Base-by-base conservation (phyloP, 1,140 invertebrate species). In the Cydia strobilella region DNA sequence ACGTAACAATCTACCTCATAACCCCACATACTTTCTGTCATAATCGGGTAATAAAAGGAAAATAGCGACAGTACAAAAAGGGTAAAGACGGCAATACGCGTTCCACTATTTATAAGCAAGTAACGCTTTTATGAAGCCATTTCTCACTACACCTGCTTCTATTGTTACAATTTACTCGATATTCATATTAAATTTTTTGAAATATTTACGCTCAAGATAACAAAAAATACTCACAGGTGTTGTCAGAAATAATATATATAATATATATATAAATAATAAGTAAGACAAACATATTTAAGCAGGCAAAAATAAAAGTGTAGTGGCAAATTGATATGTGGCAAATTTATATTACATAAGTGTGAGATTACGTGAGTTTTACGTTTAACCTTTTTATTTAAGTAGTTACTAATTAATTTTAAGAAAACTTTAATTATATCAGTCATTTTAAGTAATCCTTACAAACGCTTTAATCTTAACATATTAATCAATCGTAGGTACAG, bases 151-250 rank as follows among this genome's bases (percentile, higher is more conserved):
- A 72, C 42, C 71, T 51, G 31, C 20, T 48, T 25, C 71, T 27
- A 25, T 51, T 48, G 18, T 48, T 72, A 72, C 20, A 72, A 23
- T 51, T 72, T 45, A n/a, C 71, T 25, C 48, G 42, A 72, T 76
- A 77, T 77, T 76, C 77, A 71, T 76, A 77, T 77, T 76, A 75
- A 45, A 73, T 79, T 79, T 75, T 76, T 48, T 74, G 25, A 23
- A 59, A 72, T 51, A 74, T 59, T 72, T 65, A 74, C 27, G 27
- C 35, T 20, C 59, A 63, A 54, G 54, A 59, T 10, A 23, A 59
- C 15, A 18, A 18, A 59, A 59, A 10, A 51, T 51, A n/a, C 5
- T n/a, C 18, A 59, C 51, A 59, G 48, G n/a, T 59, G n/a, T 10
- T n/a, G 51, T 51, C 51, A 20, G 9, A n/a, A 59, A n/a, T 51